Percentiles rank a stretch among this genome's conserved stretches.
Conservation (phyloP, 2,797 vertebrate genomes). For the Scarus forsteni region DNA sequence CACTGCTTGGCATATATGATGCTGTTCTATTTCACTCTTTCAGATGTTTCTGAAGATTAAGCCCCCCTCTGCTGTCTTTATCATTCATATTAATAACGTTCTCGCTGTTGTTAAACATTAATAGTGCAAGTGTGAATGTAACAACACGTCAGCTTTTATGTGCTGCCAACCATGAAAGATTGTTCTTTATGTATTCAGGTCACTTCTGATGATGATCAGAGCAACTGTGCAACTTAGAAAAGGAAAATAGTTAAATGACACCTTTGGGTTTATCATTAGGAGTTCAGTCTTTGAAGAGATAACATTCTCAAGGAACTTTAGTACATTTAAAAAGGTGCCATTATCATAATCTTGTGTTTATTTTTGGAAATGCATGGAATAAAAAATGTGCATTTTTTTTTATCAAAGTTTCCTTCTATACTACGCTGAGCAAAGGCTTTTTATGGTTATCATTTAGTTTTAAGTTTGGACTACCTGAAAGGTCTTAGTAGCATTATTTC, state of each 20-base stretch:
- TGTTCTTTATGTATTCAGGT: conserved; percentile 55
- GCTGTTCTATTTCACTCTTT: conserved; percentile 21
- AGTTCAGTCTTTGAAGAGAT: background rate
- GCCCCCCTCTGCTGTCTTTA: conserved; percentile 13
- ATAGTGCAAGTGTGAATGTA: conserved; percentile 40
- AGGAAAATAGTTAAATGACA: conserved; percentile 3
- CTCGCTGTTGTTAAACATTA: conserved; percentile 67
- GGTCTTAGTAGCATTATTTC: no score
- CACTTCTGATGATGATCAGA: conserved; percentile 36
- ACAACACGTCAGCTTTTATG: conserved; percentile 31
- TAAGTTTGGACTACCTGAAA: no score
- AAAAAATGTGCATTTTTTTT: no score
- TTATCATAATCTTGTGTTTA: background rate
- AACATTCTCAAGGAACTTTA: background rate
- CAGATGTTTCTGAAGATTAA: background rate
- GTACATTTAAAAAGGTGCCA: background rate
- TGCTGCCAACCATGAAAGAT: conserved; percentile 44
- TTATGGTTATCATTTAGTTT: no score
- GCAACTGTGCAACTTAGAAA: background rate
- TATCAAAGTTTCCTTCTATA: no score
- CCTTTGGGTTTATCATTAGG: background rate
- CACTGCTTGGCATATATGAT: background rate
- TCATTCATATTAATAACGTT: conserved; percentile 63
- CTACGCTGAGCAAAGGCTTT: no score
- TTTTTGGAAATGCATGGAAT: no score